Evolutionary conservation across 2,797 vertebrate genomes (phyloP).

Genomic region (Pseudochaenichthys georgianus): DNA sequence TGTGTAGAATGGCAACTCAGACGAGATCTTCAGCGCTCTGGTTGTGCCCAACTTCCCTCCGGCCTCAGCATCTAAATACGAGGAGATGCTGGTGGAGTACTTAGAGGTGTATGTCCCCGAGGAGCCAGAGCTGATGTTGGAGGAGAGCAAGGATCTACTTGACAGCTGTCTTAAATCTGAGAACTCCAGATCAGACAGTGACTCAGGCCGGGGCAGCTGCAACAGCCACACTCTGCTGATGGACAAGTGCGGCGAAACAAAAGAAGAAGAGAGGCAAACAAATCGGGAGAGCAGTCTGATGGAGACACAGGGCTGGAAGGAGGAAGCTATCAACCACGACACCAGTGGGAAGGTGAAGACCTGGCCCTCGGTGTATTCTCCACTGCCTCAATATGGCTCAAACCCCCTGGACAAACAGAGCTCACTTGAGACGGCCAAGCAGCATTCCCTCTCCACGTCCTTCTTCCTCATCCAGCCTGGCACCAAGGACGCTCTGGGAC

Average conservation of each 20-base stretch:
- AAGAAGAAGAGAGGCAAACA: conserved; percentile 34
- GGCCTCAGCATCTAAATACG: conserved; percentile 79
- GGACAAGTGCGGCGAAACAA: conserved; percentile 83
- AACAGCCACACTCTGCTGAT: conserved; percentile 91
- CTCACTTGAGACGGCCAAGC: conserved; percentile 59
- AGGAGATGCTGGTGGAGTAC: conserved; percentile 92
- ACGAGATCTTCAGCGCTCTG: conserved; percentile 89
- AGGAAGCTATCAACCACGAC: conserved; percentile 39
- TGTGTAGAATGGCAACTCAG: conserved; percentile 89
- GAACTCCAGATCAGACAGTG: conserved; percentile 85
- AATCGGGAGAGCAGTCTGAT: conserved; percentile 23
- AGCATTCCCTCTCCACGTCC: conserved; percentile 76
- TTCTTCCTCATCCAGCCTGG: conserved; percentile 35
- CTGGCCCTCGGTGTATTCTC: conserved; percentile 84
- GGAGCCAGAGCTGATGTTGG: conserved; percentile 85
- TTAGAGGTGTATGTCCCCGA: conserved; percentile 90
- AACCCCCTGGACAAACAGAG: conserved; percentile 46
- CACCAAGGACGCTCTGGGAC: conserved; percentile 30
- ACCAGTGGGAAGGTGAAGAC: conserved; percentile 80
- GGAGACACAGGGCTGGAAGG: conserved; percentile 35
- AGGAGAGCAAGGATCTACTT: conserved; percentile 74
- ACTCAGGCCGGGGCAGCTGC: conserved; percentile 93
- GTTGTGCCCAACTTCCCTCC: conserved; percentile 91
- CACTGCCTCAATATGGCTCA: conserved; percentile 62
- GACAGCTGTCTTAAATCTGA: conserved; percentile 75